Base-by-base conservation (phyloP, 2,797 vertebrate genomes). In the Phoebastria nigripes region DNA sequence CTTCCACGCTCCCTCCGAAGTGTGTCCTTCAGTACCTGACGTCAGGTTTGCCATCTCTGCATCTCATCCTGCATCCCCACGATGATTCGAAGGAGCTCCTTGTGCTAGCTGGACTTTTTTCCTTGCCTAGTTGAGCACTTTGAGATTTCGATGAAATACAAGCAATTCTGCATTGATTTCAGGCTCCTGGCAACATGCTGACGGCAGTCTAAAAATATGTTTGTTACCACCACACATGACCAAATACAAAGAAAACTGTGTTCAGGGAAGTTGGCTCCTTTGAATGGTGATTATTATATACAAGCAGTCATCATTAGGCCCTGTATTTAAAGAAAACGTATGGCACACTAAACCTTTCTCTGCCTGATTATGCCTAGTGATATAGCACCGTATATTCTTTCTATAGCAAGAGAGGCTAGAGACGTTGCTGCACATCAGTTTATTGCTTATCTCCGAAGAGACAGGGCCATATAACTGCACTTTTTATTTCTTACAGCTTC, bases 401-500 rank as follows among this genome's bases (percentile, higher is more conserved):
- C 74, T 22, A 0, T 10, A 84, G n/a, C 49, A 10, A 3, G n/a
- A 21, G 59, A 70, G 33, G 39, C 33, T 3, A 1, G 5, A 76
- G 72, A 2, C 29, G 1, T 16, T 12, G 52, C 83, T 82, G 71
- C 4, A 1, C 35, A 21, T 39, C 71, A 12, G 2, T 37, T 71
- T 25, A 21, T 14, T 20, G 35, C 52, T 67, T 31, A 2, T 58
- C 24, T 65, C 69, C 5, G 1, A 24, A 28, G 28, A 46, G 44
- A 33, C 35, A 21, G 22, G 20, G 24, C 61, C 25, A 0, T 8
- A 3, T 82, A 84, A 94, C 31, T 24, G 9, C 22, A 3, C 29
- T 41, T 89, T 61, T 63, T 74, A 0, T 67, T 65, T 95, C 35
- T 83, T 28, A n/a, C 98, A 99, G 99, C 98, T 99, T 55, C 98